Conservation (phyloP, 2,797 vertebrate species). For the Acestrorhynchus altus region DNA sequence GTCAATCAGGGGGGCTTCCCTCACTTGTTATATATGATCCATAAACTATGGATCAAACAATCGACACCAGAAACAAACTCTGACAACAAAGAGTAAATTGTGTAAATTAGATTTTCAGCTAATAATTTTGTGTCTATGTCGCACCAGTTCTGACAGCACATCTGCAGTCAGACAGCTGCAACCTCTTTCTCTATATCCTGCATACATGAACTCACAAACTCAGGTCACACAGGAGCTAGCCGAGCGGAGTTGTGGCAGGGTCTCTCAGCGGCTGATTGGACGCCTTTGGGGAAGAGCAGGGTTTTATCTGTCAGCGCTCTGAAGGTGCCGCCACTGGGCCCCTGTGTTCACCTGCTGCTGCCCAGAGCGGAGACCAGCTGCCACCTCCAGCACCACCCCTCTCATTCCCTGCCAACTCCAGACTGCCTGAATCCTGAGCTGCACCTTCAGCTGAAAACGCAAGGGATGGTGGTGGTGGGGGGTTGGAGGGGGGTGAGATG, state of each 20-base stretch:
- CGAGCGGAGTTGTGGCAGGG: conserved; percentile 12
- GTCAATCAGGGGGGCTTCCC: too few species aligned
- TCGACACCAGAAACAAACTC: too few species aligned
- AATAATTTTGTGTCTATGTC: background rate
- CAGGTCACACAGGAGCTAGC: conserved; percentile 35
- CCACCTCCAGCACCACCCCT: conserved; percentile 59
- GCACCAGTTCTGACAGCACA: background rate
- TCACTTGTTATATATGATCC: too few species aligned
- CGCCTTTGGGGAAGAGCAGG: conserved; percentile 56
- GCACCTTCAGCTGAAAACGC: conserved; percentile 61
- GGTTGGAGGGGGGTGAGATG: background rate
- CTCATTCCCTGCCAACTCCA: conserved; percentile 63
- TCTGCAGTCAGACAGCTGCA: conserved; percentile 22
- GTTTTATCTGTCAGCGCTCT: conserved; percentile 59
- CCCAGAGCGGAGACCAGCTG: conserved; percentile 73
- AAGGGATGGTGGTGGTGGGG: conserved; percentile 2
- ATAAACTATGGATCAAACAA: too few species aligned
- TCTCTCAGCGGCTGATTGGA: conserved; percentile 25
- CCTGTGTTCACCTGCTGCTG: conserved; percentile 76
- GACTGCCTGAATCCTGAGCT: conserved; percentile 64
- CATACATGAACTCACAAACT: conserved; percentile 7
- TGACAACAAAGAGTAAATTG: too few species aligned
- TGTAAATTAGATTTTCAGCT: background rate
- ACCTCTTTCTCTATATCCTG: conserved; percentile 12
- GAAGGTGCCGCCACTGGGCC: conserved; percentile 68